phyloP scores from a whole-genome alignment of 2,113 vertebrate species.

The Herpetotheres cachinnans region DNA sequence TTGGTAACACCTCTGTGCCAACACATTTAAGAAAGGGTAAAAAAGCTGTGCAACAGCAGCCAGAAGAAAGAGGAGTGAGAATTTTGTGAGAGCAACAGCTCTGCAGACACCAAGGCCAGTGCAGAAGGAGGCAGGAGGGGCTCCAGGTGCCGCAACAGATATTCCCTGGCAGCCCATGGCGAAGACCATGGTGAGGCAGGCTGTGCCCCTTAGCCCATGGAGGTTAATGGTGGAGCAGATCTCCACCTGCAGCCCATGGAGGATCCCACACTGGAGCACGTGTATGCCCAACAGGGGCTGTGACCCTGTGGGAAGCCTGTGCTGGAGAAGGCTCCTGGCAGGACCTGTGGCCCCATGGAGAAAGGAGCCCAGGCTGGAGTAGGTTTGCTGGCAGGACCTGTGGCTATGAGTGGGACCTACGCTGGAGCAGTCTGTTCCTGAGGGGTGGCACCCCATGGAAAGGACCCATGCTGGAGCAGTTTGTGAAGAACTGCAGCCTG shows the following conservation, averaged over 20 bases:
- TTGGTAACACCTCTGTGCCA: background rate
- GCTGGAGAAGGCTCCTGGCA: no score
- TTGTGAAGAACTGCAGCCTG: no score
- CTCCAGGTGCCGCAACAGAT: background rate
- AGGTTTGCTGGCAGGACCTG: no score
- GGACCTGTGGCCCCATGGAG: no score
- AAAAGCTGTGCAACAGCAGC: background rate
- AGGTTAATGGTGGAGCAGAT: background rate
- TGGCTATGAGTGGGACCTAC: no score
- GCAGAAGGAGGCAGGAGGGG: no score
- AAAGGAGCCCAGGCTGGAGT: no score
- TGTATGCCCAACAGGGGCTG: background rate
- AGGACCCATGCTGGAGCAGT: no score
- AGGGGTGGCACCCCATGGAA: no score
- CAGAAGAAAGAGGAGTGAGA: background rate
- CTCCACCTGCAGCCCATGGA: background rate
- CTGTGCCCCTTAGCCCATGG: background rate
- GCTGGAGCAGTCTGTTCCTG: no score
- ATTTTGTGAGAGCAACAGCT: background rate
- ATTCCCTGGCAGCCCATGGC: background rate
- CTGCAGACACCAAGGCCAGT: no score
- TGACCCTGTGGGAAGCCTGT: no score
- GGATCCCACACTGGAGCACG: accelerated
- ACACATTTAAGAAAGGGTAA: background rate
- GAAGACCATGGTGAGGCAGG: background rate